Conservation (phyloP, 2,113 vertebrate genomes). For the Oreotrochilus melanogaster region DNA sequence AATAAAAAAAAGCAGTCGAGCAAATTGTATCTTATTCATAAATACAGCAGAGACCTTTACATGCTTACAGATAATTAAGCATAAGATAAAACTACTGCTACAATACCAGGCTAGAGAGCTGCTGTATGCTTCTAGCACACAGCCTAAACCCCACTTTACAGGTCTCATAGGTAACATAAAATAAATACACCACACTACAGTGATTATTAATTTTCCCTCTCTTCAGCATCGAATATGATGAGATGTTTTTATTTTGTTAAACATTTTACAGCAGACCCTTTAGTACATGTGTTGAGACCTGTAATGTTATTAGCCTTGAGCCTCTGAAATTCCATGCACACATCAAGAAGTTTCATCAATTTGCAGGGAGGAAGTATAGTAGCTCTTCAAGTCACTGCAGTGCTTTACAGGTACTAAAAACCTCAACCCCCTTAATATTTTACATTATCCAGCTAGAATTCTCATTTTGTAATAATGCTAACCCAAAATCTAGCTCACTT, state of each 20-base stretch:
- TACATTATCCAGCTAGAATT: background rate
- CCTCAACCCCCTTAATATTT: background rate
- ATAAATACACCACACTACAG: slow-evolving; percentile 3
- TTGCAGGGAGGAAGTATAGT: background rate
- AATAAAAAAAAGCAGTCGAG: background rate
- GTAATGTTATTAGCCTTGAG: background rate
- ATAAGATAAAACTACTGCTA: background rate
- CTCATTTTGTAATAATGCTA: slow-evolving; percentile 19
- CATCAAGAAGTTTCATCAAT: background rate
- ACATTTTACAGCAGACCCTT: background rate
- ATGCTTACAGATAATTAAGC: background rate
- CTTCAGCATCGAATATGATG: background rate
- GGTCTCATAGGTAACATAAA: slow-evolving; percentile 18
- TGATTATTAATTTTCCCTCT: background rate
- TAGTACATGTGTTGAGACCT: background rate
- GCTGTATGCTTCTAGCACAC: background rate
- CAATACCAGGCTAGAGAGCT: background rate
- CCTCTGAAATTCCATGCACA: background rate
- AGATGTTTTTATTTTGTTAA: slow-evolving; percentile 14
- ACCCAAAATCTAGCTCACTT: slow-evolving; percentile 18
- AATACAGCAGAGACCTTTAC: background rate
- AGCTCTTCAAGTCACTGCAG: background rate
- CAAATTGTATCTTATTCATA: background rate
- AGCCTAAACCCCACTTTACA: slow-evolving; percentile 10
- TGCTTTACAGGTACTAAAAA: slow-evolving; percentile 5